A percentile compares a stretch with the other conserved stretches of the same genome.
Conservation (phyloP, 2,888 invertebrate species). For the Oeneis ivallda region DNA sequence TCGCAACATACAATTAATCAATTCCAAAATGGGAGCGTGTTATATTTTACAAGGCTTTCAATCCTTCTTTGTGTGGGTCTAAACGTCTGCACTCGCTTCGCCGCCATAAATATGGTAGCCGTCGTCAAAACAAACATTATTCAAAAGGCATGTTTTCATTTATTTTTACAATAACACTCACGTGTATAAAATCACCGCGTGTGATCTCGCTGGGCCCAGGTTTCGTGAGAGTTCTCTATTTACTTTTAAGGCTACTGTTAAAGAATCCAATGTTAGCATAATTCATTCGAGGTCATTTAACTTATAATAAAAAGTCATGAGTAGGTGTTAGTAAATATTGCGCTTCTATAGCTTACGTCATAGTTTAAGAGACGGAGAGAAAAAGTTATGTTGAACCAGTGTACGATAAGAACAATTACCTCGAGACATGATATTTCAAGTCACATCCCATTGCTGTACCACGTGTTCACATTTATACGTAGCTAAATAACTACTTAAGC, state of each 20-base stretch:
- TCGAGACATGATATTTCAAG: too few relatives aligned
- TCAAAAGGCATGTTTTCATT: conserved; percentile 72
- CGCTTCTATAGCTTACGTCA: background rate
- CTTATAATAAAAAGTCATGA: conserved; percentile 33
- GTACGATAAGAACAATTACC: too few relatives aligned
- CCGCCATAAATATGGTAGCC: conserved; percentile 64
- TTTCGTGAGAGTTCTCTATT: conserved; percentile 61
- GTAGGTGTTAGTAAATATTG: conserved; percentile 40
- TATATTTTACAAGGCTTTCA: conserved; percentile 51
- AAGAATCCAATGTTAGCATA: conserved; percentile 40
- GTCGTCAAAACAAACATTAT: conserved; percentile 76
- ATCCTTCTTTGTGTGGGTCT: conserved; percentile 79
- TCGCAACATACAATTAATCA: conserved; percentile 75
- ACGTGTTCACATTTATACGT: too few relatives aligned
- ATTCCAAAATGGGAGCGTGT: conserved; percentile 47
- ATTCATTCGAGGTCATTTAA: conserved; percentile 30
- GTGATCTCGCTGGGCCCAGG: conserved; percentile 59
- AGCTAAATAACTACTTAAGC: too few relatives aligned
- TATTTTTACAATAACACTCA: conserved; percentile 69
- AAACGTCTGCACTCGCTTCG: conserved; percentile 61
- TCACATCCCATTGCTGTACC: too few relatives aligned
- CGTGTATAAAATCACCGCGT: conserved; percentile 60
- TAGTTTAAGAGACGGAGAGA: conserved; percentile 8
- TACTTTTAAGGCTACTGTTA: conserved; percentile 45
- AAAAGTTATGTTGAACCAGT: background rate